Conservation (phyloP, 1,140 invertebrate species). For the Yoshiicerus persimilis region DNA sequence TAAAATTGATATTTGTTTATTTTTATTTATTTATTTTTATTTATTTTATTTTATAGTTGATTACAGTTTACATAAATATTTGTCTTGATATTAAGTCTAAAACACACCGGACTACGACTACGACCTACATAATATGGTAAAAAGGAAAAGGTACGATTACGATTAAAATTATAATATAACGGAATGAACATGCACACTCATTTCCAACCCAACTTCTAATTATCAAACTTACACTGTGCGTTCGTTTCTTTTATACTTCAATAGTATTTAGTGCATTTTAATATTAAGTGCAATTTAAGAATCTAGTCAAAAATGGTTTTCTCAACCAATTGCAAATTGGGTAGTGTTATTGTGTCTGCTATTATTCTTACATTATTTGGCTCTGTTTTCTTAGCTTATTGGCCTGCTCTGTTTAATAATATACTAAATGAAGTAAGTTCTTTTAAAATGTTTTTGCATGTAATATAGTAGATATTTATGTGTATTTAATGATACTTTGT, state of each 20-base stretch:
- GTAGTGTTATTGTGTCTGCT: neutral
- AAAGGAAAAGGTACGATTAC: too few relatives aligned
- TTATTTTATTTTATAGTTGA: too few relatives aligned
- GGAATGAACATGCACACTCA: too few relatives aligned
- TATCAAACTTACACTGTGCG: too few relatives aligned
- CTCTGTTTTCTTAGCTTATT: neutral
- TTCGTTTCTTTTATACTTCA: neutral
- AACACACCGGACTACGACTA: too few relatives aligned
- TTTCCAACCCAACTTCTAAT: too few relatives aligned
- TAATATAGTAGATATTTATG: neutral
- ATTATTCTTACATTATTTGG: neutral
- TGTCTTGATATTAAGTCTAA: too few relatives aligned
- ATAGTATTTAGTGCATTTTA: neutral
- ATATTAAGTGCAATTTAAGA: neutral
- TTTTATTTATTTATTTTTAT: too few relatives aligned
- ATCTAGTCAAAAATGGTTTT: neutral
- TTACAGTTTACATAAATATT: too few relatives aligned
- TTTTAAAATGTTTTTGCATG: neutral
- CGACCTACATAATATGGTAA: too few relatives aligned
- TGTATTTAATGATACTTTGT: neutral
- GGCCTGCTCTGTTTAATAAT: neutral
- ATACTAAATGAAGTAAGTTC: neutral
- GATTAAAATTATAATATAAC: too few relatives aligned
- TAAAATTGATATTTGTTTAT: too few relatives aligned
- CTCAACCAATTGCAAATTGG: neutral